Conservation (phyloP, 2,888 invertebrate genomes). For the Meandrusa payeni region DNA sequence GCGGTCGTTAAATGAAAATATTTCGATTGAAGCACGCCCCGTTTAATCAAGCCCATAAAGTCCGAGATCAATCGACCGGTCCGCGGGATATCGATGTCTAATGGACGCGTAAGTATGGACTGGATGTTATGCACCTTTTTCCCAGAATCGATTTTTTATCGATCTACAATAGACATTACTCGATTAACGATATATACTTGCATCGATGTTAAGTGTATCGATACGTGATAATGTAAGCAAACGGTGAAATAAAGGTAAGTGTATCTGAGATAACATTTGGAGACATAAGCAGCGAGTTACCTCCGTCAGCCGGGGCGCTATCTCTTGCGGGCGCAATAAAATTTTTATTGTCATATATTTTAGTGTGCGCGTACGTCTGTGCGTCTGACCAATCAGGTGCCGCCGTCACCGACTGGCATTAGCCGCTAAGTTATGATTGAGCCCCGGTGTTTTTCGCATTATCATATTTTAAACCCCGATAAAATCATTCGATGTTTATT, state of each 20-base stretch:
- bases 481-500: constrained; percentile 60
- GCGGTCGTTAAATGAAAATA: constrained; percentile 32
- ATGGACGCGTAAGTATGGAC: constrained; percentile 9
- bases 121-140: constrained; percentile 1
- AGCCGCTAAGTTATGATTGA: constrained; percentile 70
- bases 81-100: constrained; percentile 19
- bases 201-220: constrained; percentile 25
- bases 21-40: constrained; percentile 16
- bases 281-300: constrained; percentile 21
- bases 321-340: constrained; percentile 48
- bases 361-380: constrained; percentile 36
- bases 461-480: constrained; percentile 60
- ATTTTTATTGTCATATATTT: constrained; percentile 61
- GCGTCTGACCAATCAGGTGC: constrained; percentile 51
- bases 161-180: constrained; percentile 28
- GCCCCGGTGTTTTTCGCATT: constrained; percentile 53
- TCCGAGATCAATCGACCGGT: constrained; percentile 11
- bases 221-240: constrained; percentile 32
- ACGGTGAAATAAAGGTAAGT: constrained; percentile 33
- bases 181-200: constrained; percentile 24
- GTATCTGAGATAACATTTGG: constrained; percentile 13
- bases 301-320: constrained; percentile 28
- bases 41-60: constrained; percentile 15
- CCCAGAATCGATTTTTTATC: constrained; percentile 24
- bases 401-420: constrained; percentile 54